Percentiles rank a stretch among this genome's conserved stretches.
These are phyloP conservation scores for Eolophus roseicapilla DNA, from an alignment of 2,113 vertebrate species.

Conservation along the genomic window DNA sequence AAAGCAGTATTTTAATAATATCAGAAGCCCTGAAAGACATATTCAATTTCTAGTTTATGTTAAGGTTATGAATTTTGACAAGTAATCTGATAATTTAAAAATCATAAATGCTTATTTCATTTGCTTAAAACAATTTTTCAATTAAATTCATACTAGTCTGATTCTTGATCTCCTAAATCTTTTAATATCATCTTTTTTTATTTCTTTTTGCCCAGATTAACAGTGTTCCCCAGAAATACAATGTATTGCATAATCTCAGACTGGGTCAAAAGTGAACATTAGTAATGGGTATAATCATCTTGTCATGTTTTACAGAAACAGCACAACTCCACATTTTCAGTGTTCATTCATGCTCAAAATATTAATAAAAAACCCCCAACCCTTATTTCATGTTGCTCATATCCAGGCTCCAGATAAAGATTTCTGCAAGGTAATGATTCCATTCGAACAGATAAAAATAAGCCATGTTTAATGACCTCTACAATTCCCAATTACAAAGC, in stretches of 20 bases:
- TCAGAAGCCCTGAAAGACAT: not conserved
- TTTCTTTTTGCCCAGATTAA: not conserved
- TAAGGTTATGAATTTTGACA: not conserved
- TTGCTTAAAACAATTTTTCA: not conserved
- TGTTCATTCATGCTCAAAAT: not conserved
- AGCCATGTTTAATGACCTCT: not conserved
- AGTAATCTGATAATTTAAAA: not conserved
- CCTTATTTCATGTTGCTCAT: not conserved
- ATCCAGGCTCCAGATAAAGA: not conserved
- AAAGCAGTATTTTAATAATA: not conserved
- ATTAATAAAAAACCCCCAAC: not conserved
- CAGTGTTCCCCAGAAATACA: not conserved
- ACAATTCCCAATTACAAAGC: conserved; percentile 7
- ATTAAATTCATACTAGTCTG: not conserved
- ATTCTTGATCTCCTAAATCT: not conserved
- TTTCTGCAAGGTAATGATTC: not conserved
- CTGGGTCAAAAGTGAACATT: not conserved
- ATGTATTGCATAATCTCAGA: not conserved
- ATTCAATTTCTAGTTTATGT: not conserved
- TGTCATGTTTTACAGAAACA: not conserved
- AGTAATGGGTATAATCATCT: not conserved
- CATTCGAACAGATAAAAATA: not conserved
- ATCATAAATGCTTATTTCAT: not conserved
- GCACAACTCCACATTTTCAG: not conserved
- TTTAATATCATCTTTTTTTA: not conserved